Base-by-base conservation (phyloP, 2,888 invertebrate species). In the Heliconius erato region DNA sequence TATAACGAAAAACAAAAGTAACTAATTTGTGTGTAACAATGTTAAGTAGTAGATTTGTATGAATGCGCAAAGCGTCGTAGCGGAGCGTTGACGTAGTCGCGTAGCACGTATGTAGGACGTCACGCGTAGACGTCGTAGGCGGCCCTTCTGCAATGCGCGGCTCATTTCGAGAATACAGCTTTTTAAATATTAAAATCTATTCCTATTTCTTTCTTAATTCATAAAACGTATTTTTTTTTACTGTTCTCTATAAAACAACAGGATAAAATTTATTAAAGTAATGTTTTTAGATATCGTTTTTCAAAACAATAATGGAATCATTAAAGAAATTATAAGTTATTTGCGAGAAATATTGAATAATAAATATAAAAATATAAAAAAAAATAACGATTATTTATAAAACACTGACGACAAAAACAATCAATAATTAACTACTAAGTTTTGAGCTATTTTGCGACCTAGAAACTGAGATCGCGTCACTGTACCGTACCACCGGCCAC, bases 391-490 rank as follows among this genome's bases (percentile, higher is more conserved):
- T 81, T 79, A 79, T 82, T 82, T 63, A 82, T 79, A 81, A 81
- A 32, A 9, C n/a, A 7, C 49, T 35, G 54, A 54, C 72, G 40
- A 32, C n/a, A 23, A 85, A 89, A 91, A 90, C 88, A 91, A 94
- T 93, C 93, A 90, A 93, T 89, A 87, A 85, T 67, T 67, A 65
- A 16, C 1, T 89, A 90, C 1, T 89, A 90, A 91, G 85, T 91
- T 93, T 91, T 89, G 89, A 92, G 92, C 89, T 89, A 90, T 90
- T 91, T 91, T 91, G 91, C 92, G 95, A 93, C 92, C 94, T 92
- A 94, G 92, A 93, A 93, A 92, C 85, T 86, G 88, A 89, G 89
- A 91, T 91, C 91, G 92, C 92, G 93, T 92, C 92, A 91, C 91
- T 88, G 91, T 90, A 86, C 86, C 40, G 40, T 11, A 12, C 49